Conservation (phyloP, 2,888 invertebrate species). For the Cantharis rustica region DNA sequence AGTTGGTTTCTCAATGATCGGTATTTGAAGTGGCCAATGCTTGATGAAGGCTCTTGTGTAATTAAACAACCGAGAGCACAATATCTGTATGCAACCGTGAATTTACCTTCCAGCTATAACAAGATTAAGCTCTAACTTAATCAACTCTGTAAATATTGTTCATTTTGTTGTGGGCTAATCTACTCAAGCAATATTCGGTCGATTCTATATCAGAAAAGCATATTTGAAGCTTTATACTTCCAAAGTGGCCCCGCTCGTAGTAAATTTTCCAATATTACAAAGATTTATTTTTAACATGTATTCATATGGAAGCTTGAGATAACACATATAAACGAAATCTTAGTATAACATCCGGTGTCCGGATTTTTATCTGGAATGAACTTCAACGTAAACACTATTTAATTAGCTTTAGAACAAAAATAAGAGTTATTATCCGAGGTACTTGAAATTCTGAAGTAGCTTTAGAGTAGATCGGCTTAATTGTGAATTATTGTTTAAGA, state of each 20-base stretch:
- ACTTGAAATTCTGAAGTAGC: no score
- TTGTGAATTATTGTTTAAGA: no score
- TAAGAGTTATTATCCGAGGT: no score
- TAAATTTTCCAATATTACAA: no score
- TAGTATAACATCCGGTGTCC: no score
- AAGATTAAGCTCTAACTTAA: conserved; percentile 10
- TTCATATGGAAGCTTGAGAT: no score
- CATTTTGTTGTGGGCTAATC: neutral
- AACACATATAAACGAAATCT: no score
- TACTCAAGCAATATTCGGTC: neutral
- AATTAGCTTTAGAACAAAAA: no score
- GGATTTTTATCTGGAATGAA: no score
- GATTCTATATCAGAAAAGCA: neutral
- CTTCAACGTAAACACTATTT: no score
- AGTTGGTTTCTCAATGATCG: conserved; percentile 11
- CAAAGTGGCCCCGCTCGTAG: neutral
- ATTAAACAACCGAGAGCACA: conserved; percentile 9
- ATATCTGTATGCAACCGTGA: conserved; percentile 17
- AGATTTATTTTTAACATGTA: no score
- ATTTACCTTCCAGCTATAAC: conserved; percentile 17
- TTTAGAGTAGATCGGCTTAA: no score
- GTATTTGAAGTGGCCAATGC: conserved; percentile 14
- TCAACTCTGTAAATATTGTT: conserved; percentile 14
- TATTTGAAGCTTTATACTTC: neutral
- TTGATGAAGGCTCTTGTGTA: conserved; percentile 3